Percentiles rank a stretch among this genome's conserved stretches.
These are phyloP conservation scores for Protonibea diacanthus DNA, from an alignment of 2,797 vertebrate genomes.

Conservation along the genomic window DNA sequence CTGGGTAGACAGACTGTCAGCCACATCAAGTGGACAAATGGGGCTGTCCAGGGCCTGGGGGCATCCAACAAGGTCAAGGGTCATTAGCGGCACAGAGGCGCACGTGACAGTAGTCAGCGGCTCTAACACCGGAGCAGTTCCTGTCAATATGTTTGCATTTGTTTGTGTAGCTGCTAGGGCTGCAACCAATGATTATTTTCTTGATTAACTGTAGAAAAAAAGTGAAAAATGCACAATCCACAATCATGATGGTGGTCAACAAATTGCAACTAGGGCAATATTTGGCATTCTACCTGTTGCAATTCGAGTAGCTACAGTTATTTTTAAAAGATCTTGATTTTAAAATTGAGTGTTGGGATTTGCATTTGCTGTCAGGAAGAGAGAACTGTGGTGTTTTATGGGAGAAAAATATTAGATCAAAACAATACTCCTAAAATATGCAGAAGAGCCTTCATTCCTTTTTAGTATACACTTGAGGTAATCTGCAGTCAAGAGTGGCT, in stretches of 20 bases:
- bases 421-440: conserved; percentile 15
- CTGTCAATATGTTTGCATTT: conserved; percentile 11
- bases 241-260: no score
- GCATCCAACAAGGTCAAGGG: conserved; percentile 68
- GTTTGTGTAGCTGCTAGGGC: background rate
- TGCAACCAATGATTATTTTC: background rate
- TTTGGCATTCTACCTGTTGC: background rate
- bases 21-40: conserved; percentile 73
- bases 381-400: background rate
- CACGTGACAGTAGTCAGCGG: conserved; percentile 30
- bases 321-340: background rate
- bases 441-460: conserved; percentile 22
- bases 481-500: conserved; percentile 26
- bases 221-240: background rate
- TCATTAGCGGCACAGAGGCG: conserved; percentile 45
- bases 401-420: background rate
- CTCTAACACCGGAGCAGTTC: conserved; percentile 3
- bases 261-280: background rate
- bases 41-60: conserved; percentile 51
- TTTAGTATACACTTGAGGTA: conserved; percentile 29
- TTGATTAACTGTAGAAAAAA: conserved; percentile 1
- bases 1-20: conserved; percentile 80
- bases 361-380: background rate
- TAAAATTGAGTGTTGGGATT: conserved; percentile 17
- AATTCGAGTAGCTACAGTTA: background rate